Base-by-base conservation (phyloP, 2,888 invertebrate genomes). In the Pedicia rivosa region DNA sequence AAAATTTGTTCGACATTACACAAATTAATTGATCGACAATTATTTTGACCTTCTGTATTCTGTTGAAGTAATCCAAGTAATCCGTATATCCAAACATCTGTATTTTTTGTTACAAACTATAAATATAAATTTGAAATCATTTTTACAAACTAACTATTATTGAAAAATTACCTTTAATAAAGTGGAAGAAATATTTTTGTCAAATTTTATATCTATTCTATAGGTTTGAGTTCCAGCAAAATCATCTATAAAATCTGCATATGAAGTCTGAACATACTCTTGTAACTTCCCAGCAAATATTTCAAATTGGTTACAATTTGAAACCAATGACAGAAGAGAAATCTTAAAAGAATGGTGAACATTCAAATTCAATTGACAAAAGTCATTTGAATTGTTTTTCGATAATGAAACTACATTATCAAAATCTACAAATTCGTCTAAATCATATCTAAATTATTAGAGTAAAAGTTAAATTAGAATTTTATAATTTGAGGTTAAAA, bases 11-110 rank as follows among this genome's bases (percentile, higher is more conserved):
- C 48, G 15, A 59, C 54, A 40, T 52, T 53, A n/a, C 50, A 43
- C 24, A 56, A 40, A 39, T 58, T 51, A 26, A 56, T 50, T 4
- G 42, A 34, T 10, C 45, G 44, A 2, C 51, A n/a, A n/a, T n/a
- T n/a, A n/a, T n/a, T n/a, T n/a, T n/a, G n/a, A n/a, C n/a, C n/a
- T n/a, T n/a, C n/a, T n/a, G n/a, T n/a, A n/a, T n/a, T n/a, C n/a
- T n/a, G n/a, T n/a, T n/a, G n/a, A n/a, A n/a, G n/a, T n/a, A n/a
- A n/a, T n/a, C n/a, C n/a, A 29, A 35, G 10, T 27, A 6, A 44
- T 4, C 58, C 59, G 47, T 50, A 59, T 24, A 60, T 44, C 36
- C 60, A 57, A 19, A 59, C 43, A 41, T 57, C 54, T 19, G 44
- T 44, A 3, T 43, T 40, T 4, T 47, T 29, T 4, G 55, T 24